Percentiles rank a stretch among this genome's conserved stretches.
phyloP scores from a whole-genome alignment of 2,888 invertebrate genomes.

The Thymelicus lineola region DNA sequence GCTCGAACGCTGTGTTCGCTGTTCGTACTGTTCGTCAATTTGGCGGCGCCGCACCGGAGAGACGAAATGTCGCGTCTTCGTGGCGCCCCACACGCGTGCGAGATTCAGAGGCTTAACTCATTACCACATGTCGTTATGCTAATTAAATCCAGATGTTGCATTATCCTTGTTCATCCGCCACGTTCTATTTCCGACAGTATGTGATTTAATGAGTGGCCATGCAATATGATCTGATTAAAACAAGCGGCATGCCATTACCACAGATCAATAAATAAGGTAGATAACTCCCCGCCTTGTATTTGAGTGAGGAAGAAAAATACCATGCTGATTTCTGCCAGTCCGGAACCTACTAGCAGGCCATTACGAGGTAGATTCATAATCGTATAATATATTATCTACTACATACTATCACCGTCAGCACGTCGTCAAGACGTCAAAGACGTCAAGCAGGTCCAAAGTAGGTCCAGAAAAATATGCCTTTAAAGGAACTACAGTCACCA shows the following conservation, averaged over 20 bases:
- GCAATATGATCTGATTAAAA: background rate
- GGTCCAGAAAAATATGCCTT: too few relatives aligned
- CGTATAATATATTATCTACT: too few relatives aligned
- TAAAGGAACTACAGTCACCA: too few relatives aligned
- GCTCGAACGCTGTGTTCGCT: background rate
- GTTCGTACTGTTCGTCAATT: slow-evolving; percentile 3
- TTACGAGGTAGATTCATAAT: background rate
- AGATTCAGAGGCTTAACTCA: slow-evolving; percentile 9
- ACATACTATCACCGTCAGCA: too few relatives aligned
- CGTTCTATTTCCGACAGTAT: background rate
- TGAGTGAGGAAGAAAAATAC: too few relatives aligned
- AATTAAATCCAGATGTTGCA: slow-evolving; percentile 31
- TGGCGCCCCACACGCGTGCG: slow-evolving; percentile 20
- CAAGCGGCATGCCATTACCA: background rate
- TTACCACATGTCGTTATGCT: slow-evolving; percentile 15
- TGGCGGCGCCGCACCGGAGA: slow-evolving; percentile 29
- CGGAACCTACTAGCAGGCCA: too few relatives aligned
- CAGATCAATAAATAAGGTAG: too few relatives aligned
- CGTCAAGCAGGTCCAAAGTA: too few relatives aligned
- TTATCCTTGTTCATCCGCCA: slow-evolving; percentile 9
- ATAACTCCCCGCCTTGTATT: too few relatives aligned
- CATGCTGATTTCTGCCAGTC: too few relatives aligned
- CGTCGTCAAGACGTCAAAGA: too few relatives aligned
- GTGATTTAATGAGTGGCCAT: background rate
- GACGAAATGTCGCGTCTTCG: slow-evolving; percentile 27